phyloP scores from a whole-genome alignment of 2,113 vertebrate species.

The Calypte anna region DNA sequence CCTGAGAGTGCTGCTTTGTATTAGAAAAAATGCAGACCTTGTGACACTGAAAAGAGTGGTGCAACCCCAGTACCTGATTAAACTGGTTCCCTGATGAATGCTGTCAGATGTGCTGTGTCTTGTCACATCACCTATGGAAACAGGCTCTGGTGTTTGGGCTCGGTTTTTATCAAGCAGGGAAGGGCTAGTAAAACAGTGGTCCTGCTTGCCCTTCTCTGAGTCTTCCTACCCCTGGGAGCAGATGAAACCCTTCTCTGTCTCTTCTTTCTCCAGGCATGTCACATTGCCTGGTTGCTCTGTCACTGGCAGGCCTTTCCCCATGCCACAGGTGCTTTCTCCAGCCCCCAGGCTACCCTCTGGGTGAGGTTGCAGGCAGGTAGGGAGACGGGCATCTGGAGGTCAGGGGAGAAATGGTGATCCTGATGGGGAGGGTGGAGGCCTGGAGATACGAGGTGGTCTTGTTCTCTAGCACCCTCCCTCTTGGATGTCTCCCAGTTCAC shows the following conservation, averaged over 20 bases:
- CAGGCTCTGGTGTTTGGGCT: not conserved
- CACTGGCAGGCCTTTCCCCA: rapidly evolving
- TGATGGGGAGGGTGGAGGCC: not conserved
- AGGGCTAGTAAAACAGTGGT: not conserved
- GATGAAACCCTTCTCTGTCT: not conserved
- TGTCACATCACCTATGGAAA: not conserved
- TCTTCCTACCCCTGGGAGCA: not conserved
- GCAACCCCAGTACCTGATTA: constrained; percentile 59
- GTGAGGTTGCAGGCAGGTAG: not conserved
- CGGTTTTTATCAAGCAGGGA: not conserved
- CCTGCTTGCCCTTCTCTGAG: not conserved
- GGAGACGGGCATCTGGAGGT: not conserved
- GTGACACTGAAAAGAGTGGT: constrained; percentile 51
- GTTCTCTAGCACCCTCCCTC: not conserved
- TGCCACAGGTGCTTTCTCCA: not conserved
- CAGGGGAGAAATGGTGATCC: not conserved
- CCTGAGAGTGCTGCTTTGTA: constrained; percentile 61
- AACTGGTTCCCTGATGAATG: constrained; percentile 66
- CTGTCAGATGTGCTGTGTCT: constrained; percentile 26
- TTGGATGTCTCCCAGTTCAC: not conserved
- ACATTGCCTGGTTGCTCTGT: rapidly evolving
- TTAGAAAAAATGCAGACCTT: constrained; percentile 61
- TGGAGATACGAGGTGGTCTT: rapidly evolving
- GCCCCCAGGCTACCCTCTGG: rapidly evolving
- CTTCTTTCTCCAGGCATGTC: rapidly evolving